phyloP scores from a whole-genome alignment of 2,113 vertebrate species.

The Sprattus sprattus region DNA sequence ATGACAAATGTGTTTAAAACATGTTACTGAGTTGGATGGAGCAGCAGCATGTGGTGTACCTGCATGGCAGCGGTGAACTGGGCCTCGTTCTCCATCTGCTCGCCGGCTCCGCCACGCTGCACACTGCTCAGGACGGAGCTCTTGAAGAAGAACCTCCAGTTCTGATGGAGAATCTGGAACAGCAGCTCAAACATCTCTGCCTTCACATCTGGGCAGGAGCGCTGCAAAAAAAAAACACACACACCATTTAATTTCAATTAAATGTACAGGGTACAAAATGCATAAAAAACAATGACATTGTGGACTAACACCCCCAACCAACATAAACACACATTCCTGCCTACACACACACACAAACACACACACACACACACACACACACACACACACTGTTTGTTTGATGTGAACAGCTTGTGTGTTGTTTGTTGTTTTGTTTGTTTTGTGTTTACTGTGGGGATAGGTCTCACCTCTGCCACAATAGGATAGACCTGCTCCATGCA shows the following conservation, averaged over 20 bases:
- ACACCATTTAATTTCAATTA: not conserved
- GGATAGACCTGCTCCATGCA: slow-evolving; percentile 99
- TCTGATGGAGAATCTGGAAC: slow-evolving; percentile 95
- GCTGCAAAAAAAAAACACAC: slow-evolving; percentile 63
- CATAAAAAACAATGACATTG: not conserved
- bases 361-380: not conserved
- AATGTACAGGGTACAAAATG: not conserved
- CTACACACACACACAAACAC: too few relatives aligned
- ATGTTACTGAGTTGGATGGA: too few relatives aligned
- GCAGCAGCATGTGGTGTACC: slow-evolving; percentile 64
- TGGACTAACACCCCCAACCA: too few relatives aligned
- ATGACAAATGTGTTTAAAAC: too few relatives aligned
- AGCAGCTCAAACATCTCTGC: slow-evolving; percentile 94
- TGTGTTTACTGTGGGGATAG: not conserved
- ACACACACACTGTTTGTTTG: not conserved
- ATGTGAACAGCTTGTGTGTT: not conserved
- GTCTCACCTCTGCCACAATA: slow-evolving; percentile 90
- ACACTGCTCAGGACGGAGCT: slow-evolving; percentile 89
- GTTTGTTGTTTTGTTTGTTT: too few relatives aligned
- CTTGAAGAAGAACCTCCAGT: slow-evolving; percentile 98
- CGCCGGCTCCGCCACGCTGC: slow-evolving; percentile 82
- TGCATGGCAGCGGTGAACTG: slow-evolving; percentile 98
- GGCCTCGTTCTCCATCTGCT: slow-evolving; percentile 93
- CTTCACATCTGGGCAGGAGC: slow-evolving; percentile 94
- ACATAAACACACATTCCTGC: too few relatives aligned